Conservation (phyloP, 2,113 vertebrate species). For the Echinops telfairi region DNA sequence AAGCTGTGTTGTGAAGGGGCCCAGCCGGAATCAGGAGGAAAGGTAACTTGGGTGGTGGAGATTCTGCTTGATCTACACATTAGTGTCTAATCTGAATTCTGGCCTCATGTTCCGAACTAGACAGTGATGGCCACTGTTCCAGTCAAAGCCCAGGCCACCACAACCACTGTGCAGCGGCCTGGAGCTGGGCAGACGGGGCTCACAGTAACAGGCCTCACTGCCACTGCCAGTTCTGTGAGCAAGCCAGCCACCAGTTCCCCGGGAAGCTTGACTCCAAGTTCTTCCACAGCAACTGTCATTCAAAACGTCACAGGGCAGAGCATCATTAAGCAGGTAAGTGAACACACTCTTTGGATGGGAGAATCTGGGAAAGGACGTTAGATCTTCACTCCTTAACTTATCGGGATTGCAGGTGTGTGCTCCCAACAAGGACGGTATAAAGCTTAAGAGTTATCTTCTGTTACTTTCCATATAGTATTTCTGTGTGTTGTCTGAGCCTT, state of each 20-base stretch:
- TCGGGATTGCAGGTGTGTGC: neutral
- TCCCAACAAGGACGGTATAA: neutral
- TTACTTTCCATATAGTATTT: neutral
- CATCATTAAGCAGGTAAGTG: constrained; percentile 96
- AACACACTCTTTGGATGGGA: neutral
- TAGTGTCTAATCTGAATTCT: constrained; percentile 11
- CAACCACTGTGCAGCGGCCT: constrained; percentile 89
- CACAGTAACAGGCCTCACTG: constrained; percentile 89
- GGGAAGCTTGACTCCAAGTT: constrained; percentile 87
- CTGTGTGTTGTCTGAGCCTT: neutral
- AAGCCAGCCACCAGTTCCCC: constrained; percentile 92
- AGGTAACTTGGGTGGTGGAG: neutral
- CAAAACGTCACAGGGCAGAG: constrained; percentile 93
- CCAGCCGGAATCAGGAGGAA: neutral
- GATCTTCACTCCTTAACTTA: neutral
- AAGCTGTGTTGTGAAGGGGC: neutral
- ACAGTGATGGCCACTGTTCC: constrained; percentile 94
- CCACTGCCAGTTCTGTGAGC: constrained; percentile 86
- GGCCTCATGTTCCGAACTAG: constrained; percentile 46
- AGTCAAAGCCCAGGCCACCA: constrained; percentile 89
- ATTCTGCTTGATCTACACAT: neutral
- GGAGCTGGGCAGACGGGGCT: constrained; percentile 85
- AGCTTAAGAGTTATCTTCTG: neutral
- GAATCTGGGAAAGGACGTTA: neutral
- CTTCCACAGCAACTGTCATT: constrained; percentile 89